Base-by-base conservation (phyloP, 2,797 vertebrate genomes). In the Neosilurus hyrtlii region DNA sequence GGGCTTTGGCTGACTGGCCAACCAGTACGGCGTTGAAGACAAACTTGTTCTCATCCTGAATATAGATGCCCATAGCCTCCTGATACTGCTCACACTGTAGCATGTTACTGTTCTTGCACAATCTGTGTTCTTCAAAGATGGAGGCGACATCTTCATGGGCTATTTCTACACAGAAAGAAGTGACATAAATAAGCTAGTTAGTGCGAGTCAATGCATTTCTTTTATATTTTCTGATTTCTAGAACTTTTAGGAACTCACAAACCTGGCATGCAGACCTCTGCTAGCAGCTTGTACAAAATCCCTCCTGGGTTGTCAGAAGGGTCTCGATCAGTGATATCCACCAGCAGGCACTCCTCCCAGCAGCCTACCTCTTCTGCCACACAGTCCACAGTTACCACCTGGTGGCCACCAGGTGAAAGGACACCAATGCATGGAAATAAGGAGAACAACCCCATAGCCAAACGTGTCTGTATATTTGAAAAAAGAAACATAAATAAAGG, bases 241-340 rank as follows among this genome's bases (percentile, higher is more conserved):
- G 2, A 2, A 43, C 71, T 82, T 78, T 51, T 63, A 22, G 14
- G 3, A 37, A 52, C 8, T 49, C 16, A 88, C 89, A 1, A 92
- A 99, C 98, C 94, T 94, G 96, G 96, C 11, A 93, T 85, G 86
- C 95, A 98, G 83, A 96, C 93, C 83, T 99, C 95, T 0, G 94
- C 95, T 57, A 90, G 10, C 66, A 99, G 90, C 2, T 75, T 91
- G 76, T 96, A 97, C 0, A 91, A 92, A 75, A 97, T 93, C 16
- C 96, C 96, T 0, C 87, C 89, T 1, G 96, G 95, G 2, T 94
- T 91, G 84, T 96, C 94, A 10, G 49, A 82, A 0, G 95, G 95
- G 86, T 97, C 93, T 78, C 95, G 93, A 83, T 96, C 93, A 0
- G 86, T 90, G 88, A 99, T 92, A 62, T 98, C 95, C 0, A 99